These are phyloP conservation scores for Enteromius fasciolatus DNA, from an alignment of 2,797 vertebrate species.

Conservation along the genomic window DNA sequence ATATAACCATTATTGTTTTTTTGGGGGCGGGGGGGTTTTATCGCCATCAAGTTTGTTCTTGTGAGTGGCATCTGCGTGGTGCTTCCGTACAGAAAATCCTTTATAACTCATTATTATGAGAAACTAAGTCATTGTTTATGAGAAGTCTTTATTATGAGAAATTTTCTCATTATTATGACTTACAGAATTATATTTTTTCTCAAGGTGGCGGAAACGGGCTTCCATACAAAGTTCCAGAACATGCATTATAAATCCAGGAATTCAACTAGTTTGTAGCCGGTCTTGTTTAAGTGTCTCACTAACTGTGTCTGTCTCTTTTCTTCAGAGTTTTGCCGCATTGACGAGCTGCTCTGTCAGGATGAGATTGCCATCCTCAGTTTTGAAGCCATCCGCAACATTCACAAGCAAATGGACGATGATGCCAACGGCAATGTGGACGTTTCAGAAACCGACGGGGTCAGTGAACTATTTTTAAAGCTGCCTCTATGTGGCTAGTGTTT, in stretches of 20 bases:
- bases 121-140: too few species aligned
- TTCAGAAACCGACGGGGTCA: constrained; percentile 91
- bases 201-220: too few species aligned
- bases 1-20: not conserved
- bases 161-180: too few species aligned
- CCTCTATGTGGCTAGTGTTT: not conserved
- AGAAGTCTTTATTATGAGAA: too few species aligned
- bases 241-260: not conserved
- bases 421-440: constrained; percentile 96
- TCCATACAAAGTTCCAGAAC: not conserved
- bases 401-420: constrained; percentile 98
- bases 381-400: constrained; percentile 92
- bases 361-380: constrained; percentile 90
- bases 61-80: too few species aligned
- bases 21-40: too few species aligned
- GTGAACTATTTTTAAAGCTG: constrained; percentile 57
- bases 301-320: constrained; percentile 30
- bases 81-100: too few species aligned
- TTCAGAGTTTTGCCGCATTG: constrained; percentile 93
- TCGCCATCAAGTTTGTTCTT: not conserved
- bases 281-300: not conserved
- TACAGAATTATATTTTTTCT: too few species aligned
- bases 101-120: too few species aligned
- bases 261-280: not conserved
- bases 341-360: constrained; percentile 84